Evolutionary conservation across 2,888 invertebrate genomes (phyloP).

Genomic region (Fragum sueziense): DNA sequence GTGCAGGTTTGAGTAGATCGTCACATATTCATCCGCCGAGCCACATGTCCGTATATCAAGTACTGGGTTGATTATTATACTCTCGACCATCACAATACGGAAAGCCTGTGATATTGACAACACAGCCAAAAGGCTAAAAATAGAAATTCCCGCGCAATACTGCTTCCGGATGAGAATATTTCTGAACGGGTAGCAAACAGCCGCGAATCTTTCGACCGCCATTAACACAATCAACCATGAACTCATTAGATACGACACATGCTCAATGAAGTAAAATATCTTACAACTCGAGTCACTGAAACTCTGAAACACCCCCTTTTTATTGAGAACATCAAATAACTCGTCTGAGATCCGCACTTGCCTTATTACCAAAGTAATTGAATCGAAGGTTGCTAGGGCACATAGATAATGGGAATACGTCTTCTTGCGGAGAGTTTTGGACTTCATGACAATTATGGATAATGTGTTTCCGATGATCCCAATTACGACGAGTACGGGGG

Average conservation of each 20-base stretch:
- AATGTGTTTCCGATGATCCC: constrained; percentile 78
- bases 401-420: constrained; percentile 80
- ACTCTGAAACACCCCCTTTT: constrained; percentile 52
- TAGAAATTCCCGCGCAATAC: constrained; percentile 71
- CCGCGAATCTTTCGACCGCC: constrained; percentile 77
- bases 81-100: constrained; percentile 68
- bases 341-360: constrained; percentile 68
- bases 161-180: constrained; percentile 72
- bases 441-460: constrained; percentile 77
- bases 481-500: constrained; percentile 72
- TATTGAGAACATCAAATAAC: constrained; percentile 31
- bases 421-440: constrained; percentile 73
- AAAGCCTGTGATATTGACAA: constrained; percentile 75
- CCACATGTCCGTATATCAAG: constrained; percentile 51
- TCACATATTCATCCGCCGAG: constrained; percentile 55
- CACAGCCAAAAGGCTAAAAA: constrained; percentile 70
- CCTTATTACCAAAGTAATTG: constrained; percentile 70
- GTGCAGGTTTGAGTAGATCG: constrained; percentile 61
- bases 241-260: constrained; percentile 77
- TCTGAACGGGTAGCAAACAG: constrained; percentile 78
- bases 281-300: constrained; percentile 75
- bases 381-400: constrained; percentile 77
- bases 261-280: constrained; percentile 72
- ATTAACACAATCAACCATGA: constrained; percentile 80
- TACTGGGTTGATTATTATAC: constrained; percentile 2